These are phyloP conservation scores for Parasteatoda lunata DNA, from an alignment of 2,888 invertebrate species.

Conservation along the genomic window DNA sequence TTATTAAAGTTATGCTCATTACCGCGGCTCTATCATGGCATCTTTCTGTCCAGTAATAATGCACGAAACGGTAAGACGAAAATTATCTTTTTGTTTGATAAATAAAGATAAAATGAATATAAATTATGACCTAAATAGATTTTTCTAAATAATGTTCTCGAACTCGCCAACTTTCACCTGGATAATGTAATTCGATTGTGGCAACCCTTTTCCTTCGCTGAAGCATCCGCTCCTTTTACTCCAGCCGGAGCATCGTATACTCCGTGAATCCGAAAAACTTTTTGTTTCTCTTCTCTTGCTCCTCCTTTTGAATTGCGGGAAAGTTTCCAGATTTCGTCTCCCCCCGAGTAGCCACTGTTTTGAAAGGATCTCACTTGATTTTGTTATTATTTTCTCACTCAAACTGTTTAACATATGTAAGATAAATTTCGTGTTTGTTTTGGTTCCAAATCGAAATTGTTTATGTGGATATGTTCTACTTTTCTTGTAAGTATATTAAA, in stretches of 20 bases:
- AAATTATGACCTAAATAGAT: too few relatives aligned
- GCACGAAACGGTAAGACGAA: too few relatives aligned
- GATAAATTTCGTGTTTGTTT: background rate
- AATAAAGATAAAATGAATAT: too few relatives aligned
- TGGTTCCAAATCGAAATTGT: background rate
- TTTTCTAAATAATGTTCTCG: too few relatives aligned
- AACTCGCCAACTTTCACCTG: too few relatives aligned
- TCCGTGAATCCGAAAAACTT: constrained; percentile 52
- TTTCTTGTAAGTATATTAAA: background rate
- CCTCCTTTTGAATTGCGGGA: background rate
- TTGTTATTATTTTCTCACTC: background rate
- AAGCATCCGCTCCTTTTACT: constrained; percentile 52
- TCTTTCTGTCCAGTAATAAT: too few relatives aligned
- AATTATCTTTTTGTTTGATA: too few relatives aligned
- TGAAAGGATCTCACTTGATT: background rate
- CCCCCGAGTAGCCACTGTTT: background rate
- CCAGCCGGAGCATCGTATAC: constrained; percentile 27
- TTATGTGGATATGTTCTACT: background rate
- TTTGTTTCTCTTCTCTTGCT: constrained; percentile 36
- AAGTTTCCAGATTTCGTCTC: background rate
- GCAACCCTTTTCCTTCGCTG: constrained; percentile 59
- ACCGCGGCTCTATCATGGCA: too few relatives aligned
- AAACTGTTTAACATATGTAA: background rate
- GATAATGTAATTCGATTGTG: background rate
- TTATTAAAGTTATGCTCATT: too few relatives aligned